These are phyloP conservation scores for Alexandromys fortis DNA, from an alignment of 2,113 vertebrate species.

Conservation along the genomic window DNA sequence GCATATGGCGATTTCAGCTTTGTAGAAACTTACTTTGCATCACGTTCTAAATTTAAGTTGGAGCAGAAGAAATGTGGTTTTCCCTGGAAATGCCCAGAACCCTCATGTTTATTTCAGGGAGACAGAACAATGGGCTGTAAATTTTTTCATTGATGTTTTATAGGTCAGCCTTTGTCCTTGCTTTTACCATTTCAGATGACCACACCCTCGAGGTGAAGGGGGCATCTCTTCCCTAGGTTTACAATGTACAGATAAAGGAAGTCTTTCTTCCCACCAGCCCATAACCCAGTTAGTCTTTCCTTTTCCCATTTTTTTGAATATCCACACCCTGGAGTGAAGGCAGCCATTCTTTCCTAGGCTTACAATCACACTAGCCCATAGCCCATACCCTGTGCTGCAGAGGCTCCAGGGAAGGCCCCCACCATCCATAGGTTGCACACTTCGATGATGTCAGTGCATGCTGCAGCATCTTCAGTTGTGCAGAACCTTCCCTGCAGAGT, in stretches of 20 bases:
- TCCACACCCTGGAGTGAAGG: background rate
- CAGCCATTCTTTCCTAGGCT: background rate
- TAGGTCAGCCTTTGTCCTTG: background rate
- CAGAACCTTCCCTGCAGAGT: background rate
- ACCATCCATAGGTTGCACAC: background rate
- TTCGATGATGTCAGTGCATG: background rate
- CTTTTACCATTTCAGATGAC: background rate
- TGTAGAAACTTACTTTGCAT: background rate
- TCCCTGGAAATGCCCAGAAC: background rate
- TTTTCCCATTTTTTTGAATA: too few relatives aligned
- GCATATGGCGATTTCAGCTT: background rate
- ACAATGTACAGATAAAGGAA: background rate
- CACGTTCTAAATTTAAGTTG: background rate
- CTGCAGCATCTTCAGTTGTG: background rate
- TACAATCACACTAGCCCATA: rapidly evolving
- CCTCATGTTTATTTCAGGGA: background rate
- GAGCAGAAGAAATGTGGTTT: constrained; percentile 28
- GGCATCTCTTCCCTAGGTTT: background rate
- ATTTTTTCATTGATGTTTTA: background rate
- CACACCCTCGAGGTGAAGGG: background rate
- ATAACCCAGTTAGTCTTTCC: background rate
- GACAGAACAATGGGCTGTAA: background rate
- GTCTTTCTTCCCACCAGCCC: background rate
- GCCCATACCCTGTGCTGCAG: background rate
- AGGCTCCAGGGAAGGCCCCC: background rate